Evolutionary conservation across 2,888 invertebrate genomes (phyloP).

Genomic region (Melinaea marsaeus): DNA sequence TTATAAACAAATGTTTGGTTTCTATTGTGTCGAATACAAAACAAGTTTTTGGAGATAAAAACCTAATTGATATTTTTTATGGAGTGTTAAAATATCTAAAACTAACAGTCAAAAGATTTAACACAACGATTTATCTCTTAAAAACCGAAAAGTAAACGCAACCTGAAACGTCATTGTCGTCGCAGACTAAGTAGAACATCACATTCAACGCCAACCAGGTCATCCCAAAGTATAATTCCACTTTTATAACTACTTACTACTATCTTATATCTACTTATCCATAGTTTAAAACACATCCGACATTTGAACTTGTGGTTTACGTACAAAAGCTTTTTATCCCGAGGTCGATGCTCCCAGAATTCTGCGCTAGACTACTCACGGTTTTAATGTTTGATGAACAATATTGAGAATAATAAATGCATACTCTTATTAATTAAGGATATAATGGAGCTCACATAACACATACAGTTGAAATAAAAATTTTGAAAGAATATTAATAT

Average conservation of each 20-base stretch:
- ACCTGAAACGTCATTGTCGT: constrained; percentile 22
- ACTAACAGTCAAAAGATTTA: neutral
- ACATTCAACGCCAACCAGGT: constrained; percentile 29
- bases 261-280: constrained; percentile 17
- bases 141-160: constrained; percentile 6
- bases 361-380: constrained; percentile 28
- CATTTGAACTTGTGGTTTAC: constrained; percentile 32
- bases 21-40: no score
- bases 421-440: neutral
- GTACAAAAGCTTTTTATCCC: constrained; percentile 37
- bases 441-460: neutral
- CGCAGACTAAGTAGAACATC: constrained; percentile 20
- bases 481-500: neutral
- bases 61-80: neutral
- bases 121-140: constrained; percentile 4
- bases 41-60: neutral
- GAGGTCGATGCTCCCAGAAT: constrained; percentile 40
- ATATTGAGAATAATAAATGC: constrained; percentile 2
- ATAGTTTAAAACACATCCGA: constrained; percentile 22
- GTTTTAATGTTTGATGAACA: constrained; percentile 12
- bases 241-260: constrained; percentile 22
- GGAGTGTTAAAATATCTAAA: neutral
- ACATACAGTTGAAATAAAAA: neutral
- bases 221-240: constrained; percentile 23
- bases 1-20: no score